phyloP scores from a whole-genome alignment of 2,888 invertebrate species.

The Euplagia quadripunctaria region DNA sequence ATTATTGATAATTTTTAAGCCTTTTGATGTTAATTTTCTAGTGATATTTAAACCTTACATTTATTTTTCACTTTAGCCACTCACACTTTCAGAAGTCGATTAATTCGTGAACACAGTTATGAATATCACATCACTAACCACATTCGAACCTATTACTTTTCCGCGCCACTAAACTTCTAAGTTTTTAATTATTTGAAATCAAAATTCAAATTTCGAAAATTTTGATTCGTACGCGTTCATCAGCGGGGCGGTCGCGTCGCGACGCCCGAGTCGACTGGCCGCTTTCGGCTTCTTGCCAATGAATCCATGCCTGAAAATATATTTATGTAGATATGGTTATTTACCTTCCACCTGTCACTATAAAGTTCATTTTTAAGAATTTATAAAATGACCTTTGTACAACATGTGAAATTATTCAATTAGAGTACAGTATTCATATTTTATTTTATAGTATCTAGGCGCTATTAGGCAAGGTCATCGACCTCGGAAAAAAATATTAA shows the following conservation, averaged over 20 bases:
- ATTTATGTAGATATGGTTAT: constrained; percentile 81
- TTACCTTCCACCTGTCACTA: constrained; percentile 57
- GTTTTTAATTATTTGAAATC: constrained; percentile 33
- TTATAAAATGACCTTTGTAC: constrained; percentile 9
- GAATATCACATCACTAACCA: constrained; percentile 43
- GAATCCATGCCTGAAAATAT: constrained; percentile 81
- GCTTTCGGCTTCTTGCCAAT: constrained; percentile 82
- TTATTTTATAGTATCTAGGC: background rate
- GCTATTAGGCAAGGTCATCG: constrained; percentile 15
- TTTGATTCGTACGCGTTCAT: constrained; percentile 62
- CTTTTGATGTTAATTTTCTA: constrained; percentile 10
- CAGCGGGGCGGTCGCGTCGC: constrained; percentile 74
- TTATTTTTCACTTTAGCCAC: constrained; percentile 46
- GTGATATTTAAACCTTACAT: constrained; percentile 26
- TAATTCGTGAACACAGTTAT: constrained; percentile 34
- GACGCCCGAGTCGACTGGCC: constrained; percentile 79
- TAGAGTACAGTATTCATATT: background rate
- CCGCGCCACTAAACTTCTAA: constrained; percentile 44
- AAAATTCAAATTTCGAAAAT: constrained; percentile 63
- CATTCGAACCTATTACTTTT: constrained; percentile 24
- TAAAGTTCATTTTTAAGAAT: constrained; percentile 44
- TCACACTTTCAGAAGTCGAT: constrained; percentile 55
- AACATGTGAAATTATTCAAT: background rate
- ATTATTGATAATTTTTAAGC: constrained; percentile 13
- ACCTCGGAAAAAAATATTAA: constrained; percentile 27